These are phyloP conservation scores for Tetramorium alpestre DNA, from an alignment of 1,140 invertebrate species.

Conservation along the genomic window DNA sequence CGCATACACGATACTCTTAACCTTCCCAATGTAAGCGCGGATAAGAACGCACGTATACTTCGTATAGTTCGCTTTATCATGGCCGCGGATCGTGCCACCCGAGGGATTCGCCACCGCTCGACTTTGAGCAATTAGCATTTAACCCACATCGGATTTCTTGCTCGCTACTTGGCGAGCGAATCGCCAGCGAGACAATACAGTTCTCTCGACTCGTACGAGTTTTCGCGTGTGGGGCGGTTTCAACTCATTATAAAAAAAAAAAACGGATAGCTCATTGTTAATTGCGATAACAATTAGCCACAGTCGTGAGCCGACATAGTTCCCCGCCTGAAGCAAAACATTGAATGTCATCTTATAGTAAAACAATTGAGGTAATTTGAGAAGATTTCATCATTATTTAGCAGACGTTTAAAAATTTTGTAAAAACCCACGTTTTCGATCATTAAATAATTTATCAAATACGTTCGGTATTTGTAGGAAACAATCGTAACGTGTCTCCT, in stretches of 20 bases:
- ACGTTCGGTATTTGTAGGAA: neutral
- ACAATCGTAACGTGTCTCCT: neutral
- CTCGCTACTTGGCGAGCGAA: slow-evolving; percentile 53
- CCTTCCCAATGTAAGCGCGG: slow-evolving; percentile 59
- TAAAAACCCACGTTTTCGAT: neutral
- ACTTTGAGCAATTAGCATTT: slow-evolving; percentile 78
- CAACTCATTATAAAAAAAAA: neutral
- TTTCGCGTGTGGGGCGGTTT: slow-evolving; percentile 12
- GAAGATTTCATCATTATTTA: neutral
- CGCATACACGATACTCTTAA: slow-evolving; percentile 65
- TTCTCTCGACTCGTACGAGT: slow-evolving; percentile 10
- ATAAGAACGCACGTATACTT: slow-evolving; percentile 72
- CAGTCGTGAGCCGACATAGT: neutral
- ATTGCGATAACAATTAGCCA: neutral
- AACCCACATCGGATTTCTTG: slow-evolving; percentile 78
- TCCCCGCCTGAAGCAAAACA: neutral
- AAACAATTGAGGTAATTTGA: neutral
- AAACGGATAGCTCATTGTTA: neutral
- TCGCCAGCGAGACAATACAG: slow-evolving; percentile 64
- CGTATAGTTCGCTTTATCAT: slow-evolving; percentile 74
- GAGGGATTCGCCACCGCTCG: slow-evolving; percentile 52
- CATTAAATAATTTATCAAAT: neutral
- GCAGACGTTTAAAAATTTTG: neutral
- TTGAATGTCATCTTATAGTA: neutral
- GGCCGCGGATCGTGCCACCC: slow-evolving; percentile 61